These are phyloP conservation scores for Murina feae DNA, from an alignment of 2,113 vertebrate genomes.

Conservation along the genomic window DNA sequence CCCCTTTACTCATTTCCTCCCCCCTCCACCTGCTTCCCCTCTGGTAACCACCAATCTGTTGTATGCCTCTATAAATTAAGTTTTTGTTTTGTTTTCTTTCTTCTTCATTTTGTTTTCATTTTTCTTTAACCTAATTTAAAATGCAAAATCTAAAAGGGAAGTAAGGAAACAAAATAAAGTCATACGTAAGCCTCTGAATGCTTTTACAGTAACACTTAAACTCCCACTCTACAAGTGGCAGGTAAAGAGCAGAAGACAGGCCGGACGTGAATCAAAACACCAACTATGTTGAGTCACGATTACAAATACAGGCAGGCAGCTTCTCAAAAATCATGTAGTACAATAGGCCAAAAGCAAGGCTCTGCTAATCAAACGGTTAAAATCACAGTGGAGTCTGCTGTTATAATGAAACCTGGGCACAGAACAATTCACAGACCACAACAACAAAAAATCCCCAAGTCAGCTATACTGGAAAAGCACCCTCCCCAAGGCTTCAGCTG, in stretches of 20 bases:
- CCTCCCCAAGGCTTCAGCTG: background rate
- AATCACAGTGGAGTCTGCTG: background rate
- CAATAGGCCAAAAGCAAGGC: background rate
- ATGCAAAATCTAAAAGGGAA: background rate
- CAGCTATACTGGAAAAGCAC: background rate
- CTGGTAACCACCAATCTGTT: background rate
- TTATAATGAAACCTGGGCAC: background rate
- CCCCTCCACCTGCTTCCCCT: background rate
- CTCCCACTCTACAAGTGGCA: background rate
- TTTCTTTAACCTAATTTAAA: conserved; percentile 4
- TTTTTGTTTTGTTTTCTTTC: background rate
- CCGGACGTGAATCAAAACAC: background rate
- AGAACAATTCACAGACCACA: background rate
- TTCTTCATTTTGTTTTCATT: background rate
- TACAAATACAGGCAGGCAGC: background rate
- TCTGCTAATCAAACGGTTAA: background rate
- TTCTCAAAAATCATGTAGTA: background rate
- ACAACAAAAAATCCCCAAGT: background rate
- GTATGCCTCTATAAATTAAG: background rate
- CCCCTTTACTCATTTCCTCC: background rate
- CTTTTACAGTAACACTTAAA: background rate
- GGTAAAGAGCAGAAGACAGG: background rate
- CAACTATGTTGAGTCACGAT: background rate
- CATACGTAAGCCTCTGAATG: background rate
- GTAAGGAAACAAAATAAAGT: conserved; percentile 16